Base-by-base conservation (phyloP, 2,888 invertebrate species). In the Cyclophora punctaria region DNA sequence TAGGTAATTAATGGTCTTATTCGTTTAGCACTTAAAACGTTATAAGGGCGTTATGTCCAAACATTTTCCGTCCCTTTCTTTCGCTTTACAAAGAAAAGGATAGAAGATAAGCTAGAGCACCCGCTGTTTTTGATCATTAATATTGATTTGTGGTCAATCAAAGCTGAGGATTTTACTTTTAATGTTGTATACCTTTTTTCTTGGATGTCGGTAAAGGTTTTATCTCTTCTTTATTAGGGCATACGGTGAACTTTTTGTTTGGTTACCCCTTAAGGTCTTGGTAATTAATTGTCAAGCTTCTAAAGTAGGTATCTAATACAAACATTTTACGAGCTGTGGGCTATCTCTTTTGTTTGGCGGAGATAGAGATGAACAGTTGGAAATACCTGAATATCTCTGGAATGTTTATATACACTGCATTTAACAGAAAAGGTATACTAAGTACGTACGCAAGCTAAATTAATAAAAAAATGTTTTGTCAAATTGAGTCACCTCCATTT, bases 141-240 rank as follows among this genome's bases (percentile, higher is more conserved):
- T 89, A 89, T 88, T 89, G 89, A 89, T 89, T 89, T 89, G 89
- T 89, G 89, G 89, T 89, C 88, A 89, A 89, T 89, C 89, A 89
- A 83, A 85, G 82, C 75, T 78, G 66, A 83, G 86, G 82, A 85
- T 88, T 87, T 86, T 80, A 83, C 83, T 87, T 86, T 87, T 85
- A 84, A 83, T 83, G 76, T 80, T 80, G 68, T 74, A 78, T 37
- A 37, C 5, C 4, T 74, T 82, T 82, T 84, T 83, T 82, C 47
- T 53, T 44, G 40, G 45, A 45, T 52, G 45, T 67, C 67, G 67
- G 64, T 56, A 64, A 64, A 68, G 69, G 66, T 73, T 69, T 73
- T 69, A 74, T 68, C 69, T 66, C 65, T 60, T 61, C 66, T 65
- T 75, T 75, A 58, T 59, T 53, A 55, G 52, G 53, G 46, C 46